A percentile compares a stretch with the other conserved stretches of the same genome.
These are phyloP conservation scores for Oxytorus armatus DNA, from an alignment of 2,888 invertebrate species.

Conservation along the genomic window DNA sequence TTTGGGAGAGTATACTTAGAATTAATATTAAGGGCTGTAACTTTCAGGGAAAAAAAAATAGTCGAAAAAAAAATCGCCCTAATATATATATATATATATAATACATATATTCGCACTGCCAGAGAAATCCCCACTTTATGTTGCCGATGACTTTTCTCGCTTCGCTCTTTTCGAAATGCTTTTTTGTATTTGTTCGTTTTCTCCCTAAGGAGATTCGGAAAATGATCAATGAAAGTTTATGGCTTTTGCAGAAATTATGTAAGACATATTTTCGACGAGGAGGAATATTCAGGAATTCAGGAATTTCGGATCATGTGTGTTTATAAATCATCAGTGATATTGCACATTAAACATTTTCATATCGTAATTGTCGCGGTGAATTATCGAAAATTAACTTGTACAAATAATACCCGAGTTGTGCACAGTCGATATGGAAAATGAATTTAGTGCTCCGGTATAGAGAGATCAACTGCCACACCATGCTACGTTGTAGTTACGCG, in stretches of 20 bases:
- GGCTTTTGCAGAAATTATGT: slow-evolving; percentile 1
- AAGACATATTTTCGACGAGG: slow-evolving; percentile 6
- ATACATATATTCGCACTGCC: not conserved
- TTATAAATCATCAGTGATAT: too few relatives aligned
- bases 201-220: not conserved
- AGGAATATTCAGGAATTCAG: too few relatives aligned
- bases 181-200: slow-evolving; percentile 9
- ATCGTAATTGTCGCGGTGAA: too few relatives aligned
- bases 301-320: too few relatives aligned
- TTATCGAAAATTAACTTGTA: not conserved
- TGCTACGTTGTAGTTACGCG: slow-evolving; percentile 22
- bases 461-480: too few relatives aligned
- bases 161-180: slow-evolving; percentile 12
- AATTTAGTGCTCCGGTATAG: too few relatives aligned
- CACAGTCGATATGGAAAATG: not conserved
- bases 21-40: too few relatives aligned
- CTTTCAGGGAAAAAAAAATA: too few relatives aligned
- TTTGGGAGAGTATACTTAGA: too few relatives aligned
- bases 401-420: slow-evolving; percentile 1
- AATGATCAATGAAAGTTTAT: slow-evolving; percentile 28
- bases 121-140: slow-evolving; percentile 21
- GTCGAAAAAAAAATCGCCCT: too few relatives aligned
- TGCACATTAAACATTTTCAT: too few relatives aligned
- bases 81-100: too few relatives aligned
- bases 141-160: slow-evolving; percentile 18